Evolutionary conservation across 2,113 vertebrate genomes (phyloP).

Genomic region (Platanista minor): DNA sequence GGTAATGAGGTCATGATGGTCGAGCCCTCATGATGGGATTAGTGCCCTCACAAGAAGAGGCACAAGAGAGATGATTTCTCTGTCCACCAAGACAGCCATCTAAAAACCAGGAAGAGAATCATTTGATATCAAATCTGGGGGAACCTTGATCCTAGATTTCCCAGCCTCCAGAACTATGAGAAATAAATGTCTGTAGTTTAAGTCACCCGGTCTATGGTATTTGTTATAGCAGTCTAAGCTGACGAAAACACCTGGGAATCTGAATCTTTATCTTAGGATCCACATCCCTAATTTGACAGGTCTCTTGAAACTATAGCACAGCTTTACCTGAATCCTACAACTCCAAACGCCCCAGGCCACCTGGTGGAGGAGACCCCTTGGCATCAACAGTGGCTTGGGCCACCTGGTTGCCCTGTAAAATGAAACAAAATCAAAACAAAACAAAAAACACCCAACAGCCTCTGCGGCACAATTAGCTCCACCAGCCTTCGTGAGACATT

Average conservation of each 20-base stretch:
- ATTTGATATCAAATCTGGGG: background rate
- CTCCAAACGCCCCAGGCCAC: background rate
- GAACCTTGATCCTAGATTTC: background rate
- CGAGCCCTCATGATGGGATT: background rate
- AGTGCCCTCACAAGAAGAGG: background rate
- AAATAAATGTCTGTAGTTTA: background rate
- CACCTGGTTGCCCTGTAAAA: background rate
- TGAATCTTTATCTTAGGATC: background rate
- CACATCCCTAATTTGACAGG: background rate
- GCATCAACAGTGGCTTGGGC: background rate
- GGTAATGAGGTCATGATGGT: background rate
- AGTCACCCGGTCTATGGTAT: background rate
- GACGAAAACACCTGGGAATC: background rate
- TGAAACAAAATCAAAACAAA: conserved; percentile 38
- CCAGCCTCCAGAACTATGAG: background rate
- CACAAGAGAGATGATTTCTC: background rate
- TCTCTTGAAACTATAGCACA: background rate
- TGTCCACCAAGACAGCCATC: background rate
- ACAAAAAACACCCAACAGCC: background rate
- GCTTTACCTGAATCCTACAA: background rate
- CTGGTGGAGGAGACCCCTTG: background rate
- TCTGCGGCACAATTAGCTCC: background rate
- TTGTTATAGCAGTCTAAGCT: background rate
- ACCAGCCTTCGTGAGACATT: background rate
- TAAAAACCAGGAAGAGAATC: background rate